Percentiles rank a stretch among this genome's conserved stretches.
These are phyloP conservation scores for Tolypeutes matacus DNA, from an alignment of 2,797 vertebrate genomes.

Conservation along the genomic window DNA sequence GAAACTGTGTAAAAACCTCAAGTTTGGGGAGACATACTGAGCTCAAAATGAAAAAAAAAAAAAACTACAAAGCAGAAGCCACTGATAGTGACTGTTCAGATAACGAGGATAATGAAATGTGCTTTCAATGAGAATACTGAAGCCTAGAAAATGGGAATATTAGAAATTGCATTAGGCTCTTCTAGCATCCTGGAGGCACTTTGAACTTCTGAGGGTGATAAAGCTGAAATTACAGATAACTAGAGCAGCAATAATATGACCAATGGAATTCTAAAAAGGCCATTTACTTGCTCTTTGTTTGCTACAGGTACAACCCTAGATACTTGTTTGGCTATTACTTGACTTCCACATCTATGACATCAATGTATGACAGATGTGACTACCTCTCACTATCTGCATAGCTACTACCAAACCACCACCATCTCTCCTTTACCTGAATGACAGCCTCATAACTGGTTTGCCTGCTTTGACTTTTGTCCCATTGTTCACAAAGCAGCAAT, in stretches of 20 bases:
- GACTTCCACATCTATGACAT: neutral
- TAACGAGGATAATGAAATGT: neutral
- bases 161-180: neutral
- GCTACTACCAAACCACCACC: neutral
- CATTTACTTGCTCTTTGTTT: neutral
- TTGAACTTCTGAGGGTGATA: neutral
- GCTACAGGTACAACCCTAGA: neutral
- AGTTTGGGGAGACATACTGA: neutral
- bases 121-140: slow-evolving; percentile 12
- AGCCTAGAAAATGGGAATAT: neutral
- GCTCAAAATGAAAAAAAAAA: neutral
- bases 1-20: neutral
- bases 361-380: neutral
- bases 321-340: neutral
- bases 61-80: neutral
- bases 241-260: neutral
- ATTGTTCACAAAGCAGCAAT: neutral
- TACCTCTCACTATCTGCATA: neutral
- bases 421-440: neutral
- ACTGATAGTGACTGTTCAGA: neutral
- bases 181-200: neutral
- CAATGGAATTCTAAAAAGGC: neutral
- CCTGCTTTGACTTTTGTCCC: neutral
- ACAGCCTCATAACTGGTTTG: neutral
- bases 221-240: neutral